Conservation (phyloP, 2,113 vertebrate species). For the Pionites leucogaster region DNA sequence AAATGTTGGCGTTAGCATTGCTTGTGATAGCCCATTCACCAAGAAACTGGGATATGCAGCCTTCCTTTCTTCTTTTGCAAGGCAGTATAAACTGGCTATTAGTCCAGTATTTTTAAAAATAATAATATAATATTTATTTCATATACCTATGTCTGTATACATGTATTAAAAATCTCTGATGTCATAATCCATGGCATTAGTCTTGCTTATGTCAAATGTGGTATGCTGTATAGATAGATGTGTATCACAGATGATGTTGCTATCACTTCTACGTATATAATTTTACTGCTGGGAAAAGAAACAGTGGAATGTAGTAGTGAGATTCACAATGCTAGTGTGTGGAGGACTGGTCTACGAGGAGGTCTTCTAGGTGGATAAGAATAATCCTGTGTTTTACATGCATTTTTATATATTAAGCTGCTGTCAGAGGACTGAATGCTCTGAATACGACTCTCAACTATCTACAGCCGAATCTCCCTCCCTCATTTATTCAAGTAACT, state of each 20-base stretch:
- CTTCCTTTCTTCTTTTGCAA: background rate
- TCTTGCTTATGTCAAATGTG: background rate
- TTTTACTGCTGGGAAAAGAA: background rate
- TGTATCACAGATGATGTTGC: fast-evolving
- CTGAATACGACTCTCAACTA: background rate
- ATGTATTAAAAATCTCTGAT: background rate
- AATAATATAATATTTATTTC: background rate
- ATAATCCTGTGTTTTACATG: background rate
- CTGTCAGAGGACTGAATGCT: background rate
- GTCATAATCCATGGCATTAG: fast-evolving
- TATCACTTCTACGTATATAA: background rate
- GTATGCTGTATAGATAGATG: background rate
- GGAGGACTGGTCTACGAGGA: background rate
- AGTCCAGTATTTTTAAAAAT: background rate
- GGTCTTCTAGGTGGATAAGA: background rate
- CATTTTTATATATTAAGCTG: background rate
- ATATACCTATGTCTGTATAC: background rate
- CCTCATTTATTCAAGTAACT: background rate
- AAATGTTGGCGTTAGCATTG: background rate
- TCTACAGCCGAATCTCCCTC: background rate
- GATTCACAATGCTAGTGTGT: background rate
- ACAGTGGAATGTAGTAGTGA: background rate
- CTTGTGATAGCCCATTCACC: background rate
- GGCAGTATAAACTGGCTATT: background rate
- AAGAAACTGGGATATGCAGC: background rate